phyloP scores from a whole-genome alignment of 2,113 vertebrate species.

The Mormyrus iriodes region DNA sequence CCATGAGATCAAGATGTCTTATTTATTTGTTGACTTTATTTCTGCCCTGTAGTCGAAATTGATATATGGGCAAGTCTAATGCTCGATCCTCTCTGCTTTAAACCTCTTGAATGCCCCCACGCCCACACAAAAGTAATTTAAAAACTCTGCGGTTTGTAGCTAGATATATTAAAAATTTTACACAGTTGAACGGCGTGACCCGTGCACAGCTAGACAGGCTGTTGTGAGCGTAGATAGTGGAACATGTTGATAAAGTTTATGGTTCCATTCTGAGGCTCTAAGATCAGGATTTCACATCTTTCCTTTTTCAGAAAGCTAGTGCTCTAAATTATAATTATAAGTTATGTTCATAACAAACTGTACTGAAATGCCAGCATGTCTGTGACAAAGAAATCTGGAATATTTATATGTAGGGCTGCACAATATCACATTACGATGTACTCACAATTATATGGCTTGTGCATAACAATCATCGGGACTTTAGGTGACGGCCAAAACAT shows the following conservation, averaged over 20 bases:
- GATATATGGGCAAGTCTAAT: not conserved
- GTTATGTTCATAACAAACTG: not conserved
- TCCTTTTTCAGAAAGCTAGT: not conserved
- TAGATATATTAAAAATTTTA: not conserved
- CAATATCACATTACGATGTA: no score
- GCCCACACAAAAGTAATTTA: not conserved
- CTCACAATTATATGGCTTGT: no score
- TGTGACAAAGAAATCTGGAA: not conserved
- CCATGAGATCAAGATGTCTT: not conserved
- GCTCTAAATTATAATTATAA: not conserved
- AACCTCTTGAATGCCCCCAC: not conserved
- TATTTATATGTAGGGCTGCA: not conserved
- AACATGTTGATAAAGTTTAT: not conserved
- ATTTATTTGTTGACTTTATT: conserved; percentile 2
- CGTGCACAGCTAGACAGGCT: not conserved
- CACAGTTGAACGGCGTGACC: not conserved
- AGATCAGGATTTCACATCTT: not conserved
- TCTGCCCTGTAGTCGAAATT: not conserved
- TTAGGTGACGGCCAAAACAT: no score
- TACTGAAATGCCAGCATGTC: not conserved
- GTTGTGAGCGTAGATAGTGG: not conserved
- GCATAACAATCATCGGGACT: no score
- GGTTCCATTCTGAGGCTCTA: not conserved
- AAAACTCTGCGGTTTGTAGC: not conserved
- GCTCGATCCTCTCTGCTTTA: not conserved